Conservation (phyloP, 2,797 vertebrate genomes). For the Gymnothorax reevesii region DNA sequence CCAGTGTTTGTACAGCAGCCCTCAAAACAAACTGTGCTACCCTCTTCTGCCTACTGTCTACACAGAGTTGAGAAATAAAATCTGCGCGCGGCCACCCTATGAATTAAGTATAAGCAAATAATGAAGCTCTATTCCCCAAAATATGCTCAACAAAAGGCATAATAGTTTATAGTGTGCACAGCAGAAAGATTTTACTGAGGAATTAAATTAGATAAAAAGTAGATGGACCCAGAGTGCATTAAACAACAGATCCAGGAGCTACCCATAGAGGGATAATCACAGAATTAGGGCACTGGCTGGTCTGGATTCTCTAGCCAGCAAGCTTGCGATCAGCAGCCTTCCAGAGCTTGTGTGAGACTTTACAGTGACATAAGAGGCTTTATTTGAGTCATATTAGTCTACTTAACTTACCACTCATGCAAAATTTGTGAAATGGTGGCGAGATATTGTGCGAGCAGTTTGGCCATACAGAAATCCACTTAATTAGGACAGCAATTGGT, state of each 20-base stretch:
- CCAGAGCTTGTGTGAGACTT: not conserved
- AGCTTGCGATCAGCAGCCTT: not conserved
- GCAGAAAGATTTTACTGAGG: constrained; percentile 67
- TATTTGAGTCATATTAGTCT: not conserved
- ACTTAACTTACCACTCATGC: not conserved
- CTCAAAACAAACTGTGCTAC: not conserved
- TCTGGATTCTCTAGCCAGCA: not conserved
- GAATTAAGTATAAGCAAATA: not conserved
- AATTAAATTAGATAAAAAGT: constrained; percentile 71
- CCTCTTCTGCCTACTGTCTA: not conserved
- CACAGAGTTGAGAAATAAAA: not conserved
- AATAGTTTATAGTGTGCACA: constrained; percentile 46
- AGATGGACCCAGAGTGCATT: constrained; percentile 66
- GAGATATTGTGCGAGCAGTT: not conserved
- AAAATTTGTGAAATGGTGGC: not conserved
- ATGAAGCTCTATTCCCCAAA: not conserved
- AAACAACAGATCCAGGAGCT: constrained; percentile 60
- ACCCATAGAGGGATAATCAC: not conserved
- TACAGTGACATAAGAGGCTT: not conserved
- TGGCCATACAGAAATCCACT: not conserved
- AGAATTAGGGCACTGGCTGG: constrained; percentile 1
- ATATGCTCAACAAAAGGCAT: constrained; percentile 13
- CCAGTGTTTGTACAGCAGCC: not conserved
- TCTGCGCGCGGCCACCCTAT: not conserved
- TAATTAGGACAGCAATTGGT: constrained; percentile 20